Conservation (phyloP, 2,888 invertebrate genomes). For the Omphaloscelis lunosa region DNA sequence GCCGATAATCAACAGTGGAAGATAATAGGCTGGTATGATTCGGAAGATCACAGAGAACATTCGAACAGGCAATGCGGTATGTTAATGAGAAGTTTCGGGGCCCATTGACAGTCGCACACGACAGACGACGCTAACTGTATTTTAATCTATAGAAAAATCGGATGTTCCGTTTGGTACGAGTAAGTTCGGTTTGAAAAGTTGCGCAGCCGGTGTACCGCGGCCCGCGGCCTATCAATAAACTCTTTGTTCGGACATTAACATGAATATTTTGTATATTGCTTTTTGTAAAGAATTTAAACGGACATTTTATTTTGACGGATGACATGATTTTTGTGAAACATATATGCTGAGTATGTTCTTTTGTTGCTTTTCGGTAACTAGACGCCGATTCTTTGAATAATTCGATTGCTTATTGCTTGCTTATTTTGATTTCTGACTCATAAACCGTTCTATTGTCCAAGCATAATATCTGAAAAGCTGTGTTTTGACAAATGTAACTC, state of each 20-base stretch:
- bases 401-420: slow-evolving; percentile 6
- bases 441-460: slow-evolving; percentile 34
- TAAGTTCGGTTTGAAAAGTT: slow-evolving; percentile 57
- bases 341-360: slow-evolving; percentile 2
- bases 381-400: slow-evolving; percentile 9
- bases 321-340: slow-evolving; percentile 30
- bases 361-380: slow-evolving; percentile 7
- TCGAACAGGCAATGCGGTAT: slow-evolving; percentile 11
- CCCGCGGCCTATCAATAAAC: slow-evolving; percentile 54
- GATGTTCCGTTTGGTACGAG: slow-evolving; percentile 47
- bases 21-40: background rate
- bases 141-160: slow-evolving; percentile 67
- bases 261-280: slow-evolving; percentile 47
- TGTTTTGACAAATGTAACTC: slow-evolving; percentile 23
- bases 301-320: slow-evolving; percentile 46
- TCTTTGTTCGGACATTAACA: slow-evolving; percentile 57
- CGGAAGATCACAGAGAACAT: slow-evolving; percentile 9
- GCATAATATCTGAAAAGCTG: slow-evolving; percentile 1
- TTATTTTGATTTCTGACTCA: slow-evolving; percentile 13
- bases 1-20: background rate
- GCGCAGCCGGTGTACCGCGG: slow-evolving; percentile 45
- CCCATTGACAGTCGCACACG: slow-evolving; percentile 64
- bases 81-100: slow-evolving; percentile 43
- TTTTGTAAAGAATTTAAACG: slow-evolving; percentile 43
- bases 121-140: slow-evolving; percentile 77